These are phyloP conservation scores for Mellivora capensis DNA, from an alignment of 2,113 vertebrate genomes.

Conservation along the genomic window DNA sequence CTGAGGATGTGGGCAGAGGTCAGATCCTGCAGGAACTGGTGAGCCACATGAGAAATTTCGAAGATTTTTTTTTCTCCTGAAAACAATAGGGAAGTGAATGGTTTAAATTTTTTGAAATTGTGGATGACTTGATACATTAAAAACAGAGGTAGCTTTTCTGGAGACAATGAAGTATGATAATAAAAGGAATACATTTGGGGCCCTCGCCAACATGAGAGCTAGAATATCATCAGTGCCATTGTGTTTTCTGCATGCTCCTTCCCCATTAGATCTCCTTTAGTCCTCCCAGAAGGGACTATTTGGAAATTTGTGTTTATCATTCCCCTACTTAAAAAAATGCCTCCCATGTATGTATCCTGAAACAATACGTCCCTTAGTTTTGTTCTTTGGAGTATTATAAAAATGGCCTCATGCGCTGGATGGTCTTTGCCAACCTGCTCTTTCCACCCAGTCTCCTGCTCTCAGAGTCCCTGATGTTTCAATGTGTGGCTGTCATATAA, in stretches of 20 bases:
- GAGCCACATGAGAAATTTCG: background rate
- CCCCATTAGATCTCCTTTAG: background rate
- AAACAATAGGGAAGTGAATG: background rate
- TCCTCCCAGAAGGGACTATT: background rate
- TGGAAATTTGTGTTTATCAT: background rate
- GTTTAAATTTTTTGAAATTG: background rate
- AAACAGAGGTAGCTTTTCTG: background rate
- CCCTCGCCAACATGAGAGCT: background rate
- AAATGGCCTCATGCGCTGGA: accelerated
- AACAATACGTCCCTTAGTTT: background rate
- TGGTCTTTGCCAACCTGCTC: background rate
- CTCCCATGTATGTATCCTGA: background rate
- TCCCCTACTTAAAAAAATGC: background rate
- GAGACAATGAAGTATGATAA: background rate
- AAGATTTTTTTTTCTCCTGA: background rate
- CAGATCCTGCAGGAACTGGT: background rate
- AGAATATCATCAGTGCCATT: accelerated
- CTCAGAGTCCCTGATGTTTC: background rate
- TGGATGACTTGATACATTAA: background rate
- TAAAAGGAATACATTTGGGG: background rate
- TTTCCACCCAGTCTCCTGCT: background rate
- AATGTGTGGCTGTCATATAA: background rate
- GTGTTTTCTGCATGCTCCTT: accelerated
- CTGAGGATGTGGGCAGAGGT: background rate
- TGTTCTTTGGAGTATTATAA: background rate